Percentiles rank a stretch among this genome's conserved stretches.
Evolutionary conservation across 1,140 invertebrate species (phyloP).

Genomic region (Lanistes nyassanus): DNA sequence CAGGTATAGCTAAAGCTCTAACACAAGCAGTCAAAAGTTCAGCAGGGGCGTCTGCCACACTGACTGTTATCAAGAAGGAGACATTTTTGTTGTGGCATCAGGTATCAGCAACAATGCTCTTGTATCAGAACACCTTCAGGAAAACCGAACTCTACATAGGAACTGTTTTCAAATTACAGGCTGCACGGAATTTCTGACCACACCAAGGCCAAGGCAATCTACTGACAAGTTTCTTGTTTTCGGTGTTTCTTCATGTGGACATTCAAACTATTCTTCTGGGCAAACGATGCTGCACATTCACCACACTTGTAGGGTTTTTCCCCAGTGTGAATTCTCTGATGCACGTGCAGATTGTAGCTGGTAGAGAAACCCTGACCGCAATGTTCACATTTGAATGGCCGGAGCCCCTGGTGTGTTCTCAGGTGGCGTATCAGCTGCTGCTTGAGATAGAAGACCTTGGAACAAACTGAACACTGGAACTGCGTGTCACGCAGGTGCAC

Average conservation of each 20-base stretch:
- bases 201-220: too few relatives aligned
- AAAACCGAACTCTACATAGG: too few relatives aligned
- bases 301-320: slow-evolving; percentile 58
- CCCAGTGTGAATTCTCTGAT: slow-evolving; percentile 60
- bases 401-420: not conserved
- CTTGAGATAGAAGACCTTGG: not conserved
- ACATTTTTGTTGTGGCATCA: too few relatives aligned
- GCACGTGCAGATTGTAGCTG: slow-evolving; percentile 27
- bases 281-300: not conserved
- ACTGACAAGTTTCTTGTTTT: too few relatives aligned
- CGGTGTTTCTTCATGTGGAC: slow-evolving; percentile 12
- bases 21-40: too few relatives aligned
- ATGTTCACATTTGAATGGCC: not conserved
- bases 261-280: slow-evolving; percentile 17
- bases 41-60: too few relatives aligned
- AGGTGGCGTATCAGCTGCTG: not conserved
- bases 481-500: not conserved
- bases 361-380: slow-evolving; percentile 14
- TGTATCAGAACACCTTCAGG: too few relatives aligned
- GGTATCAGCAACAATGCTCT: too few relatives aligned
- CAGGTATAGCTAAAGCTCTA: too few relatives aligned
- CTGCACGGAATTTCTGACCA: too few relatives aligned
- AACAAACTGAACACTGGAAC: not conserved
- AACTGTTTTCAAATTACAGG: too few relatives aligned
- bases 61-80: too few relatives aligned